Percentiles rank a stretch among this genome's conserved stretches.
phyloP scores from a whole-genome alignment of 2,113 vertebrate species.

The Microtus oregoni region DNA sequence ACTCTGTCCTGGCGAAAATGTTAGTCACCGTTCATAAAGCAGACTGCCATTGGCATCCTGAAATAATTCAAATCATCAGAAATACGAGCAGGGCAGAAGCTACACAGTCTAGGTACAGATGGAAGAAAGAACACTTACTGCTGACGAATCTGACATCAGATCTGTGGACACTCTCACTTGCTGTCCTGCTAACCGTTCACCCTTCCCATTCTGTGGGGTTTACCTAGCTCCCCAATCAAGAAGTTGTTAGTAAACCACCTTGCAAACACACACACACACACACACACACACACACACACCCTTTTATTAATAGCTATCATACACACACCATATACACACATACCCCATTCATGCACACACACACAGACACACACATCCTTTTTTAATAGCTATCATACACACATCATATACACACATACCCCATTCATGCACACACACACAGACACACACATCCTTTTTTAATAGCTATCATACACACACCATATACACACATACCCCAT shows the following conservation, averaged over 20 bases:
- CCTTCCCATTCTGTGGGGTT: neutral
- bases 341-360: neutral
- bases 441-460: neutral
- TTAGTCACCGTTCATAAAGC: conserved; percentile 13
- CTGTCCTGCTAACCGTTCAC: neutral
- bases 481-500: neutral
- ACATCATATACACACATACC: neutral
- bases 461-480: neutral
- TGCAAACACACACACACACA: neutral
- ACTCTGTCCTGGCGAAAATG: neutral
- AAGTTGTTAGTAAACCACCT: neutral
- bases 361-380: neutral
- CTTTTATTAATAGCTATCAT: neutral
- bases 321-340: neutral
- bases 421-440: neutral
- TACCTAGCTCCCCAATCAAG: neutral
- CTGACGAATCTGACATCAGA: neutral
- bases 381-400: neutral
- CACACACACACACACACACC: neutral
- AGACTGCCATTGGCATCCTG: neutral
- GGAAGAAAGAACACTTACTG: neutral
- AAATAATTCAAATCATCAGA: conserved; percentile 51
- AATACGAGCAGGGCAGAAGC: neutral
- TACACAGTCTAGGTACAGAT: neutral
- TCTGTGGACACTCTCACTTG: neutral